Evolutionary conservation across 2,797 vertebrate genomes (phyloP).

Genomic region (Coendou prehensilis): DNA sequence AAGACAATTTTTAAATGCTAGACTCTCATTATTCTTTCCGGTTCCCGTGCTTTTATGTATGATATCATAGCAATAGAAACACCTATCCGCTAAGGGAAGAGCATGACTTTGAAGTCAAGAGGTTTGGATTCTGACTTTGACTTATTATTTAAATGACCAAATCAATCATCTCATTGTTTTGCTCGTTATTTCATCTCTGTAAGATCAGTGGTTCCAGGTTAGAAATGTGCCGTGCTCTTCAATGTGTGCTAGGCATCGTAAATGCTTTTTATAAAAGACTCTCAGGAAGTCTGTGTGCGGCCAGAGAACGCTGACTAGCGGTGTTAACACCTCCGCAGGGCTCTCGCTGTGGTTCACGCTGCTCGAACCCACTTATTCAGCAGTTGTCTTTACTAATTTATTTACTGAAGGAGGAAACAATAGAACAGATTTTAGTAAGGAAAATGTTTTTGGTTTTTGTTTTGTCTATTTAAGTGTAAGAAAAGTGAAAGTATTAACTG

Average conservation of each 20-base stretch:
- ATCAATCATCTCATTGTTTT: neutral
- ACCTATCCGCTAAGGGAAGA: neutral
- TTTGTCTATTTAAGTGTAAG: neutral
- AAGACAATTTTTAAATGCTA: neutral
- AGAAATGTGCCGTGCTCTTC: neutral
- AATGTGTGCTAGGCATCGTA: neutral
- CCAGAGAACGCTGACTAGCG: fast-evolving
- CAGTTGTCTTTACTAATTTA: neutral
- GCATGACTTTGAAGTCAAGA: neutral
- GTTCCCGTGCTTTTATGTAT: neutral
- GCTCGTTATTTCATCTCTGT: neutral
- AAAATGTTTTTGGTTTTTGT: neutral
- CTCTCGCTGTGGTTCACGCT: neutral
- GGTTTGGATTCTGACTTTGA: slow-evolving; percentile 3
- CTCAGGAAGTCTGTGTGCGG: neutral
- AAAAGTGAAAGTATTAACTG: slow-evolving; percentile 13
- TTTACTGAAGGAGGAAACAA: neutral
- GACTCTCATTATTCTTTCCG: neutral
- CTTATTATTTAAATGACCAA: slow-evolving; percentile 37
- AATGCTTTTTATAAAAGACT: neutral
- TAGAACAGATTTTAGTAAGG: neutral
- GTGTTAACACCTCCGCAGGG: neutral
- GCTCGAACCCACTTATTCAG: neutral
- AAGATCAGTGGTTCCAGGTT: neutral
- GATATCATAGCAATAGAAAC: neutral